A percentile compares a stretch with the other conserved stretches of the same genome.
Conservation (phyloP, 2,888 invertebrate species). For the Spodoptera exigua region DNA sequence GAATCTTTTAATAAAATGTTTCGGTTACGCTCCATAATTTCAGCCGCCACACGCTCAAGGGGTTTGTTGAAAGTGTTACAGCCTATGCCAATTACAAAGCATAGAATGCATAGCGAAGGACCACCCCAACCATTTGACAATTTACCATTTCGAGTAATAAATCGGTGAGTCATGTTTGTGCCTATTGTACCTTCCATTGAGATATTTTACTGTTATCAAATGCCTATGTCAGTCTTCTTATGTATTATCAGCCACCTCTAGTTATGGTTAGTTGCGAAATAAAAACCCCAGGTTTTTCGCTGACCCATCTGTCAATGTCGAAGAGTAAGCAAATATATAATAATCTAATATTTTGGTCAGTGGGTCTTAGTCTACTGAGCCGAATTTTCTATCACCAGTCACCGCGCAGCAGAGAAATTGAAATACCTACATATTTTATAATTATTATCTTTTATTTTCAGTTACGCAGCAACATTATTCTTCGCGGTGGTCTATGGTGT, state of each 20-base stretch:
- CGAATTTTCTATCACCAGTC: background rate
- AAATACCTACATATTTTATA: background rate
- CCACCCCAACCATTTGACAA: conserved; percentile 78
- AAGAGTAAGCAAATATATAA: too few species aligned
- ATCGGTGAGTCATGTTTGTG: too few species aligned
- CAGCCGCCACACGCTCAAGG: conserved; percentile 51
- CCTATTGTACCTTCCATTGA: too few species aligned
- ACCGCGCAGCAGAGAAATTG: background rate
- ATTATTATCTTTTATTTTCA: conserved; percentile 47
- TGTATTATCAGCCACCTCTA: too few species aligned
- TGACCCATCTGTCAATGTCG: too few species aligned
- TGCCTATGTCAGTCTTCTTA: too few species aligned
- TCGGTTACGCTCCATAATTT: conserved; percentile 54
- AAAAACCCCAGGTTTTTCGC: too few species aligned
- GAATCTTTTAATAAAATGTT: conserved; percentile 21
- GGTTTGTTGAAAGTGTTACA: conserved; percentile 49
- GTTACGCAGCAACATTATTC: conserved; percentile 70
- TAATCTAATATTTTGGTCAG: too few species aligned
- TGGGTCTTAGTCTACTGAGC: too few species aligned
- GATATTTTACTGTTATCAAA: too few species aligned
- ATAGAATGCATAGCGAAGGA: conserved; percentile 52
- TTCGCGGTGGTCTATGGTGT: conserved; percentile 74
- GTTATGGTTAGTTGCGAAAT: too few species aligned
- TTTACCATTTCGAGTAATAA: conserved; percentile 74
- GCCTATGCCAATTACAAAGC: conserved; percentile 55